These are phyloP conservation scores for Diogma glabrata DNA, from an alignment of 2,888 invertebrate species.

Conservation along the genomic window DNA sequence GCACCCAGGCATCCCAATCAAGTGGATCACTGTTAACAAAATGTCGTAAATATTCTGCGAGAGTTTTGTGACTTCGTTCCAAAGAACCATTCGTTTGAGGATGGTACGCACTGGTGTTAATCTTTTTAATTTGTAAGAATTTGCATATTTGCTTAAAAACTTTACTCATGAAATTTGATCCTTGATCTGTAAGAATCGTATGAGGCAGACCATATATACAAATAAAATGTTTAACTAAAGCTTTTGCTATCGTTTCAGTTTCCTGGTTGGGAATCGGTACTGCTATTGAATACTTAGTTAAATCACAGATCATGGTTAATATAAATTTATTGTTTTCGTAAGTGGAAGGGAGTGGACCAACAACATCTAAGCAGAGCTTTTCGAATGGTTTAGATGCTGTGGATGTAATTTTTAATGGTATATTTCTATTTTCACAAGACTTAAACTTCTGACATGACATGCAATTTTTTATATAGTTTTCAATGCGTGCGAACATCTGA, in stretches of 20 bases:
- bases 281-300: constrained; percentile 11
- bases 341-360: constrained; percentile 9
- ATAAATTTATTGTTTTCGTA: constrained; percentile 5
- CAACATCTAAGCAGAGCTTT: neutral
- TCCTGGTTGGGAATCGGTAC: constrained; percentile 11
- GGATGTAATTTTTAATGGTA: neutral
- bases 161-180: neutral
- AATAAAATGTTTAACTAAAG: constrained; percentile 15
- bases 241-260: constrained; percentile 13
- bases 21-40: constrained; percentile 22
- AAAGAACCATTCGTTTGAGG: constrained; percentile 26
- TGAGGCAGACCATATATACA: constrained; percentile 10
- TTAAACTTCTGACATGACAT: neutral
- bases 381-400: neutral
- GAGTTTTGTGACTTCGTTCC: constrained; percentile 24
- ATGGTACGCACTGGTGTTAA: constrained; percentile 24
- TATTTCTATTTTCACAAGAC: neutral
- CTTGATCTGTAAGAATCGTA: neutral
- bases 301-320: constrained; percentile 13
- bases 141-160: constrained; percentile 13
- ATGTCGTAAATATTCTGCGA: constrained; percentile 25
- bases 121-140: constrained; percentile 24
- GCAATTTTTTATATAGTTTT: neutral
- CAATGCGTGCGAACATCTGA: neutral
- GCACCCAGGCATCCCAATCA: constrained; percentile 24